Evolutionary conservation across 2,797 vertebrate genomes (phyloP), one percentile per base, ranked within the genome.

Genomic region (Calcarius lapponicus): DNA sequence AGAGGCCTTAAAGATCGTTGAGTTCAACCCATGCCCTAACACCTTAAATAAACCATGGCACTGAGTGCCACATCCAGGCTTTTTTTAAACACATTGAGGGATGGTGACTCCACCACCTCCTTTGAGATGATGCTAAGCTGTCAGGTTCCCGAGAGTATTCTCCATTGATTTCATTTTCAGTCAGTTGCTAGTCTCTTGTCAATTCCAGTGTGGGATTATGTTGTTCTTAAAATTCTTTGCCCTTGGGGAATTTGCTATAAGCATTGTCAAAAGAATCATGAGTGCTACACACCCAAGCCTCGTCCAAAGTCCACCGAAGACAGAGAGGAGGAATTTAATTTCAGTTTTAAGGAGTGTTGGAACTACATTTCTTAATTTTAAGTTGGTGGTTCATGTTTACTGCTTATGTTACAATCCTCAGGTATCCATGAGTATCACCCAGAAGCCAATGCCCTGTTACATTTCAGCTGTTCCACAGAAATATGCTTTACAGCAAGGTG

Each of bases 91-190:
- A 34, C 15, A 34, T 57, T 7, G 7, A 25, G 56, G 15, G 7
- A 34, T 34, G n/a, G n/a, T 34, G n/a, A 34, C 15, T 57, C n/a
- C 22, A 34, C n/a, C 56, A 34, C 22, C 56, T 34, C 22, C 5
- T 47, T 48, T 26, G 34, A 26, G 29, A 15, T 42, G 31, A 10
- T 40, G 9, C 11, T 40, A 14, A 34, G 21, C 13, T 11, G 5
- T 31, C 34, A 16, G 14, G 11, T 9, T 48, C 25, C 34, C 0
- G 0, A 70, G 14, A 56, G 17, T 7, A 5, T 31, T 56, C 21
- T 62, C 21, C 9, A 5, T 42, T 56, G 9, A 31, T 71, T 62
- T 20, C 8, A 5, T 54, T 79, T 56, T 71, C 42, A 32, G 31
- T 18, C 20, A 32, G 6, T 48, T 32, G 36, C 21, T 56, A 2